phyloP scores from a whole-genome alignment of 2,888 invertebrate genomes.

The Mimas tiliae region DNA sequence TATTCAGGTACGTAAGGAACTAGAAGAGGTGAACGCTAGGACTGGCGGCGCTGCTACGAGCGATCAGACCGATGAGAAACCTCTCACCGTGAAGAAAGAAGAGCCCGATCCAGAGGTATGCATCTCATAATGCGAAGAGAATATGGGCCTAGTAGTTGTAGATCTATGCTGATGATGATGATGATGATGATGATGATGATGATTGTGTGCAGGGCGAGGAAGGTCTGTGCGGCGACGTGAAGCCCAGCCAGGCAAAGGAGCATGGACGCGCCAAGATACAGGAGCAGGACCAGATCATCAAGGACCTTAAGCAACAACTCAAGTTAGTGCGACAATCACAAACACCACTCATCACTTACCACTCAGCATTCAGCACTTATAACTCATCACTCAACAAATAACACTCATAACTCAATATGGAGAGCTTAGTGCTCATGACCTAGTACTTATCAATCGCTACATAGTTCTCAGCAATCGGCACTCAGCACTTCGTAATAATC shows the following conservation, averaged over 20 bases:
- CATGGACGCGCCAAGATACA: constrained; percentile 73
- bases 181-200: constrained; percentile 43
- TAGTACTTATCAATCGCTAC: too few relatives aligned
- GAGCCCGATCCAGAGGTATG: constrained; percentile 81
- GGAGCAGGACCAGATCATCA: constrained; percentile 88
- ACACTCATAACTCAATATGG: too few relatives aligned
- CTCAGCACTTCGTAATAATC: too few relatives aligned
- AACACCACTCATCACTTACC: background rate
- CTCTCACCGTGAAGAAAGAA: constrained; percentile 80
- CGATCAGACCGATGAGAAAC: constrained; percentile 81
- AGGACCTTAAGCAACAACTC: constrained; percentile 95
- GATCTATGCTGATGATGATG: background rate
- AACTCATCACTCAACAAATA: background rate
- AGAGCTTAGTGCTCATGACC: background rate
- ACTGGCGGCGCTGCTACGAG: constrained; percentile 57
- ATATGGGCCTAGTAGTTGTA: too few relatives aligned
- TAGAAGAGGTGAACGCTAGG: constrained; percentile 63
- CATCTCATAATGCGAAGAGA: background rate
- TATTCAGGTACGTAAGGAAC: constrained; percentile 69
- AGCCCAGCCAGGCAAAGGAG: constrained; percentile 58
- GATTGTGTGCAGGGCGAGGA: constrained; percentile 80
- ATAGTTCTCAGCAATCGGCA: too few relatives aligned
- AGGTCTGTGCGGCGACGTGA: constrained; percentile 84
- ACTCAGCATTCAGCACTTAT: background rate
- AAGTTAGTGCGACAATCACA: constrained; percentile 87